A percentile compares a stretch with the other conserved stretches of the same genome.
phyloP scores from a whole-genome alignment of 2,888 invertebrate genomes.

The Lasiommata megera region DNA sequence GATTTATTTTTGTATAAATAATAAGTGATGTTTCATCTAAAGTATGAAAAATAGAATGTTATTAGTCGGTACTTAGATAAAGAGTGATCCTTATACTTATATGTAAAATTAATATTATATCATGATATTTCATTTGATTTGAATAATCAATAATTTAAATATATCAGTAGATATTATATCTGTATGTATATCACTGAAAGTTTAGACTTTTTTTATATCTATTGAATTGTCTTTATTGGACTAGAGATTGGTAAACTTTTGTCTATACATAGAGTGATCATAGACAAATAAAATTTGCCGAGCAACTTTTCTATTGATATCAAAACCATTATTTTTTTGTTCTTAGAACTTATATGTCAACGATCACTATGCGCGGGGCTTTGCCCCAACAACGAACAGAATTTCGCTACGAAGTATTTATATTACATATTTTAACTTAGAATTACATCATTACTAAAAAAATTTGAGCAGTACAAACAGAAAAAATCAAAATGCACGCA shows the following conservation, averaged over 20 bases:
- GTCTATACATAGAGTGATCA: constrained; percentile 50
- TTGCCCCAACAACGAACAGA: constrained; percentile 29
- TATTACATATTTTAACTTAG: constrained; percentile 38
- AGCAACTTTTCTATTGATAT: constrained; percentile 40
- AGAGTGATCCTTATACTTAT: constrained; percentile 4
- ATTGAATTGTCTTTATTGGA: constrained; percentile 63
- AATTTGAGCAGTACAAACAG: constrained; percentile 36
- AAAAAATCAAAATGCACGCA: constrained; percentile 18
- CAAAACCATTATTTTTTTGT: constrained; percentile 45
- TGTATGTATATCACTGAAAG: constrained; percentile 40
- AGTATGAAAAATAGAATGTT: constrained; percentile 9
- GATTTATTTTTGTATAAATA: too few relatives aligned
- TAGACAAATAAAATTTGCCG: constrained; percentile 43
- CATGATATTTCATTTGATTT: constrained; percentile 38
- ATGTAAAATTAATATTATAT: constrained; percentile 37
- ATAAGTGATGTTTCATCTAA: constrained; percentile 10
- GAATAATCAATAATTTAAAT: constrained; percentile 42
- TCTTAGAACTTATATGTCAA: constrained; percentile 55
- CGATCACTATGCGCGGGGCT: constrained; percentile 32
- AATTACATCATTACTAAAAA: constrained; percentile 21
- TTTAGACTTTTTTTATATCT: constrained; percentile 27
- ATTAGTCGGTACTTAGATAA: constrained; percentile 11
- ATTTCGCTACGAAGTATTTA: constrained; percentile 31
- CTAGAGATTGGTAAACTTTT: constrained; percentile 73
- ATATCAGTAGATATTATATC: constrained; percentile 31